Percentiles rank a stretch among this genome's conserved stretches.
Conservation (phyloP, 2,888 invertebrate species). For the Sarcophaga subvicina region DNA sequence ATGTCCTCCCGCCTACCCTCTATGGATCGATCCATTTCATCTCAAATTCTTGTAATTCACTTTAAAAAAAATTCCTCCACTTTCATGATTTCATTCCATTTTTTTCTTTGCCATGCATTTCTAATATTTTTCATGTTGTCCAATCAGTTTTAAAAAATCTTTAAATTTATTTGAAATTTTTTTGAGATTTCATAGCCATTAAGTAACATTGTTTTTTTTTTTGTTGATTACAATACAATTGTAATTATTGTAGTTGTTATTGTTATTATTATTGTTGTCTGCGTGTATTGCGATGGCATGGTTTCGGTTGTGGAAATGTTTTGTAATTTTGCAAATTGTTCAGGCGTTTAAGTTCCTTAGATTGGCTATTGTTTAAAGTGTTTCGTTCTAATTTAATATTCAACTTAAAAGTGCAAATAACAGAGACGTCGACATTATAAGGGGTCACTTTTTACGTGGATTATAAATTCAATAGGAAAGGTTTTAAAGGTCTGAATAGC, state of each 20-base stretch:
- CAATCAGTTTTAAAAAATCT: constrained; percentile 61
- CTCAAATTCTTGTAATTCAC: neutral
- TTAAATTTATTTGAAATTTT: constrained; percentile 61
- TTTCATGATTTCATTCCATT: neutral
- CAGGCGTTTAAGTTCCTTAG: constrained; percentile 64
- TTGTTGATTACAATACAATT: too few relatives aligned
- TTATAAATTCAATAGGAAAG: neutral
- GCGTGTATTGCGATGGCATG: neutral
- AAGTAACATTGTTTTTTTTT: constrained; percentile 6
- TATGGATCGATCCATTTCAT: neutral
- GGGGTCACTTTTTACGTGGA: neutral
- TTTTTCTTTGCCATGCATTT: constrained; percentile 12
- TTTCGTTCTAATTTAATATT: constrained; percentile 62
- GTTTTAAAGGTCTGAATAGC: too few relatives aligned
- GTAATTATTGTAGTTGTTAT: constrained; percentile 24
- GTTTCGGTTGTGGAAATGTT: constrained; percentile 46
- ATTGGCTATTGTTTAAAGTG: constrained; percentile 66
- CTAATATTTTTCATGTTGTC: constrained; percentile 57
- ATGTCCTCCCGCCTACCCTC: neutral
- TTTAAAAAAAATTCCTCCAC: constrained; percentile 31
- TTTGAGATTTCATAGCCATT: constrained; percentile 55
- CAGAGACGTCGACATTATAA: constrained; percentile 11
- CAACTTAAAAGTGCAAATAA: constrained; percentile 31
- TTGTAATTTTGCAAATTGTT: constrained; percentile 68
- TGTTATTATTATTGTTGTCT: neutral